These are phyloP conservation scores for Muricea muricata DNA, from an alignment of 92 coral and sea anemone genomes.

Conservation along the genomic window DNA sequence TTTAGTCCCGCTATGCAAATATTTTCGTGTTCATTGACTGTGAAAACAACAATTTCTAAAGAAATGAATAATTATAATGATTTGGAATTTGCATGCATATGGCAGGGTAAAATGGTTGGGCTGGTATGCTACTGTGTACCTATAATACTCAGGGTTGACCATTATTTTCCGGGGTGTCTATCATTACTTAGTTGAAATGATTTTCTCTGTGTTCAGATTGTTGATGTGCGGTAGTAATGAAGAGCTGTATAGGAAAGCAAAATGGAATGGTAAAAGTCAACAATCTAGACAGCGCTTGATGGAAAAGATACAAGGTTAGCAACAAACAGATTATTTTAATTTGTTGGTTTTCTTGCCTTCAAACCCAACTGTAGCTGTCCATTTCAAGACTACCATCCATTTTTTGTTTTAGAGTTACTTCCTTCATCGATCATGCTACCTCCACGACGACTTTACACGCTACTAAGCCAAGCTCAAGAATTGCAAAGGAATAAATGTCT, in stretches of 20 bases:
- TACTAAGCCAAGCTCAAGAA: constrained; percentile 91
- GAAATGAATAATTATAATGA: too few relatives aligned
- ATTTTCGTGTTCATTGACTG: too few relatives aligned
- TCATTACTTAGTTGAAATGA: too few relatives aligned
- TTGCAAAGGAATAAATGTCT: constrained; percentile 96
- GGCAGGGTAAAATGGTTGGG: too few relatives aligned
- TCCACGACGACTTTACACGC: constrained; percentile 91
- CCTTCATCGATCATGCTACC: constrained; percentile 99
- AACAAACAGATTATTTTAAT: not conserved
- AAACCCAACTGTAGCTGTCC: too few relatives aligned
- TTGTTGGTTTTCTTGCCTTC: not conserved
- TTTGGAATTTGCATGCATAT: too few relatives aligned
- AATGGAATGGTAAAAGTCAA: constrained; percentile 91
- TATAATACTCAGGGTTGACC: too few relatives aligned
- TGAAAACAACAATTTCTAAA: too few relatives aligned
- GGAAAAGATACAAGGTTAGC: constrained; percentile 89
- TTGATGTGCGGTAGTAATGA: constrained; percentile 92
- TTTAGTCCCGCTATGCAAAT: too few relatives aligned
- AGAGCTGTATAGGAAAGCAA: constrained; percentile 82
- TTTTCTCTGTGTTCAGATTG: constrained; percentile 58
- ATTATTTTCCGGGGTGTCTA: too few relatives aligned
- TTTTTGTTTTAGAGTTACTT: constrained; percentile 72
- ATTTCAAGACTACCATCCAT: too few relatives aligned
- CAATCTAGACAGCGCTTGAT: constrained; percentile 89
- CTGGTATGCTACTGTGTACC: too few relatives aligned